phyloP scores from a whole-genome alignment of 2,888 invertebrate genomes.

The Morpho deidamia region DNA sequence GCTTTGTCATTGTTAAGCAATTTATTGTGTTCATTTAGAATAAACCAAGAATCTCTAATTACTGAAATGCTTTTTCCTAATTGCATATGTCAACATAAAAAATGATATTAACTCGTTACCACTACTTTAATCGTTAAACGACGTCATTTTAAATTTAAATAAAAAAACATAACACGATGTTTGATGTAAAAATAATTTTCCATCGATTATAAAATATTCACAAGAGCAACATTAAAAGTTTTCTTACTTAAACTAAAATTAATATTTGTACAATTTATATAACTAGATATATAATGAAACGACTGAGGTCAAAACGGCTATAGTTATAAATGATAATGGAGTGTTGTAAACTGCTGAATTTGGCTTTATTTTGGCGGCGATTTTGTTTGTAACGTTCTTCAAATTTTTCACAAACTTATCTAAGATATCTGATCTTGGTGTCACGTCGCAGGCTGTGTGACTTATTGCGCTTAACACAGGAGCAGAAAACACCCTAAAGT shows the following conservation, averaged over 20 bases:
- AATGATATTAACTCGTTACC: no score
- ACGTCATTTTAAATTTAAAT: no score
- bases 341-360: slow-evolving; percentile 34
- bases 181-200: no score
- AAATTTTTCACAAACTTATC: slow-evolving; percentile 73
- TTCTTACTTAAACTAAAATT: not conserved
- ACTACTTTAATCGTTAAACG: no score
- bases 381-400: slow-evolving; percentile 59
- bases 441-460: slow-evolving; percentile 84
- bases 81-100: no score
- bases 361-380: slow-evolving; percentile 43
- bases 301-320: slow-evolving; percentile 10
- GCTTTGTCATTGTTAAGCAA: no score
- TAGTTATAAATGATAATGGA: slow-evolving; percentile 35
- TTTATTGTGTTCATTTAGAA: no score
- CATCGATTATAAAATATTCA: no score
- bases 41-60: no score
- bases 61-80: no score
- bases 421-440: slow-evolving; percentile 74
- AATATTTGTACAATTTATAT: slow-evolving; percentile 1
- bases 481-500: slow-evolving; percentile 85
- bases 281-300: slow-evolving; percentile 6
- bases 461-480: slow-evolving; percentile 83
- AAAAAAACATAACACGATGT: no score
- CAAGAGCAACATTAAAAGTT: no score